Evolutionary conservation across 2,113 vertebrate species (phyloP), one percentile per base, ranked within the genome.

Genomic region (Labeo catla): DNA sequence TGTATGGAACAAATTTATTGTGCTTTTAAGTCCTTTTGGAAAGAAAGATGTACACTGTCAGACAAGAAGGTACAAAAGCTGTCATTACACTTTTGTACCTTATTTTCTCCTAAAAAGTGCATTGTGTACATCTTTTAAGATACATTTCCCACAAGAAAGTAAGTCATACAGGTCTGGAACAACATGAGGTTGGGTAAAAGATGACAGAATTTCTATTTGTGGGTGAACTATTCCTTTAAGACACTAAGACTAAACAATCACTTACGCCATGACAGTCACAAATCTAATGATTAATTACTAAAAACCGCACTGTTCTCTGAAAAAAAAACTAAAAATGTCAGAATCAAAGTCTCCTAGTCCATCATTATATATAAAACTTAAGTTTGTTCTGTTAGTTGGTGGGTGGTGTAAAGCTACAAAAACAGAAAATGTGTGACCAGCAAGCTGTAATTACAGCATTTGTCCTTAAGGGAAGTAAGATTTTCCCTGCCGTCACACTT

Each of bases 401-500:
- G 57, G 8, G 19, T 66, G n/a, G 63, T 65, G 61, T 66, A 13
- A 66, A 13, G 11, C 23, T 23, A 66, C 23, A 9, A 13, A 34
- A 28, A 66, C 9, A 28, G 63, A 66, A 66, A 66, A 66, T 34
- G 63, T 66, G 59, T 16, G 16, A 15, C 49, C 59, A 68, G 49
- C 4, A 74, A 13, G 57, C 78, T 85, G 61, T 83, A 86, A 83
- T 88, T 88, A 86, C 72, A 83, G 50, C 66, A 79, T 43, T 21
- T 82, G 87, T 49, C 36, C 78, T 88, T 16, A 82, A 76, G 78
- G 87, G 43, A 83, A 88, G 85, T 83, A 45, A 72, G 72, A 78
- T 49, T 88, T 82, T 85, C 74, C 72, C 70, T 77, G 87, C 28
- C 28, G 47, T 84, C 84, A 82, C 59, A 45, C 57, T 47, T 59